Percentiles rank a stretch among this genome's conserved stretches.
These are phyloP conservation scores for Myzus persicae DNA, from an alignment of 1,140 invertebrate species.

Conservation along the genomic window DNA sequence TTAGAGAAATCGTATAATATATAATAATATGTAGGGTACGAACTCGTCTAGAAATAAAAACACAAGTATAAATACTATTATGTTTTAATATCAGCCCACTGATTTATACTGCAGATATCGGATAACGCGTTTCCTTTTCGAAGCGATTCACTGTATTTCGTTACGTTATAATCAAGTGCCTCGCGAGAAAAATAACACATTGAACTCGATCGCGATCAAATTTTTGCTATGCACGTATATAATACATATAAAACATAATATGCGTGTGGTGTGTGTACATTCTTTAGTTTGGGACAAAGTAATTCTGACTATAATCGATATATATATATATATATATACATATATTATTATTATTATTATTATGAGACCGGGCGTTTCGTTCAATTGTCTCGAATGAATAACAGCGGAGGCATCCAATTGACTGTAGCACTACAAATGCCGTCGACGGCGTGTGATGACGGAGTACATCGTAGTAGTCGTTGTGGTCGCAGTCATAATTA, in stretches of 20 bases:
- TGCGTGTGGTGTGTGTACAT: background rate
- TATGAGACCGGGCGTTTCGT: background rate
- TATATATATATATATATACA: background rate
- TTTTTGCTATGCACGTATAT: background rate
- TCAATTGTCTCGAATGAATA: slow-evolving; percentile 41
- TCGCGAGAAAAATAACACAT: background rate
- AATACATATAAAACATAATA: background rate
- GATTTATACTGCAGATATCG: background rate
- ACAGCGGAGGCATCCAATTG: slow-evolving; percentile 31
- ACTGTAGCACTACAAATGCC: slow-evolving; percentile 50
- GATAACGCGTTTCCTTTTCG: background rate
- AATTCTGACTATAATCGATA: slow-evolving; percentile 53
- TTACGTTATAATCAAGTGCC: background rate
- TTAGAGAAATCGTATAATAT: background rate
- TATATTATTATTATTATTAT: background rate
- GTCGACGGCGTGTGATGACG: background rate
- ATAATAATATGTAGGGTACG: background rate
- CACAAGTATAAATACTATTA: background rate
- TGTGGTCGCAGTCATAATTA: background rate
- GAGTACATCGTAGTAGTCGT: background rate
- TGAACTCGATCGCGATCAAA: slow-evolving; percentile 8
- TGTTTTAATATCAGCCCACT: background rate
- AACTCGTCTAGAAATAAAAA: background rate
- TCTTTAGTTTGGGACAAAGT: slow-evolving; percentile 12
- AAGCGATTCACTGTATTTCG: background rate